phyloP scores from a whole-genome alignment of 2,888 invertebrate genomes.

The Chloroclysta siterata region DNA sequence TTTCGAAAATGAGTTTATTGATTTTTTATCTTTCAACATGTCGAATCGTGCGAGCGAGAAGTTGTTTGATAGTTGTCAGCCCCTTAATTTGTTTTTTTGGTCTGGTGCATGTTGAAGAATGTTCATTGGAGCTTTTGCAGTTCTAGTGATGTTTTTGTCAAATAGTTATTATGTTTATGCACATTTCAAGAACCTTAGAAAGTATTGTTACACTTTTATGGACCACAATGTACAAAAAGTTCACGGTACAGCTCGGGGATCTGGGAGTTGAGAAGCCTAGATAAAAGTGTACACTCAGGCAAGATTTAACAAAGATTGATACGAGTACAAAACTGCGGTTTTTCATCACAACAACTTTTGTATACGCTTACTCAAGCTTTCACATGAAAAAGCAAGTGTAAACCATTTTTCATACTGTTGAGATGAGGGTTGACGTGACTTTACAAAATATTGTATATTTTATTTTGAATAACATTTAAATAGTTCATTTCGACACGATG shows the following conservation, averaged over 20 bases:
- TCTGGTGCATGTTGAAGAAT: too few relatives aligned
- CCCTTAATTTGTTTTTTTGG: too few relatives aligned
- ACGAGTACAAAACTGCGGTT: slow-evolving; percentile 29
- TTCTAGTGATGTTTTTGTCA: too few relatives aligned
- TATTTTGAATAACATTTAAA: not conserved
- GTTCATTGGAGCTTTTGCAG: too few relatives aligned
- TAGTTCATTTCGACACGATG: not conserved
- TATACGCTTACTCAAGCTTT: slow-evolving; percentile 9
- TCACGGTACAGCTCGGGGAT: slow-evolving; percentile 27
- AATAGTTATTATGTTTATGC: too few relatives aligned
- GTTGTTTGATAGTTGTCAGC: too few relatives aligned
- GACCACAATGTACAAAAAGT: slow-evolving; percentile 21
- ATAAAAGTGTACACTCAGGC: slow-evolving; percentile 31
- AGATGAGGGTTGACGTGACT: slow-evolving; percentile 15
- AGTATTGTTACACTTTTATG: slow-evolving; percentile 19
- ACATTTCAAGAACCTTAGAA: too few relatives aligned
- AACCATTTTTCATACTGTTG: slow-evolving; percentile 14
- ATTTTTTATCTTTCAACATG: too few relatives aligned
- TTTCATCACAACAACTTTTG: slow-evolving; percentile 26
- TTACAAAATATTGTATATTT: not conserved
- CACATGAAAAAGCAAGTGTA: slow-evolving; percentile 13
- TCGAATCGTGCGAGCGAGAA: too few relatives aligned
- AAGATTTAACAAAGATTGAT: slow-evolving; percentile 38
- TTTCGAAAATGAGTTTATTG: too few relatives aligned
- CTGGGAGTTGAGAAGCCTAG: slow-evolving; percentile 19